These are phyloP conservation scores for Strigamia maritima DNA, from an alignment of 2,888 invertebrate species.

Conservation along the genomic window DNA sequence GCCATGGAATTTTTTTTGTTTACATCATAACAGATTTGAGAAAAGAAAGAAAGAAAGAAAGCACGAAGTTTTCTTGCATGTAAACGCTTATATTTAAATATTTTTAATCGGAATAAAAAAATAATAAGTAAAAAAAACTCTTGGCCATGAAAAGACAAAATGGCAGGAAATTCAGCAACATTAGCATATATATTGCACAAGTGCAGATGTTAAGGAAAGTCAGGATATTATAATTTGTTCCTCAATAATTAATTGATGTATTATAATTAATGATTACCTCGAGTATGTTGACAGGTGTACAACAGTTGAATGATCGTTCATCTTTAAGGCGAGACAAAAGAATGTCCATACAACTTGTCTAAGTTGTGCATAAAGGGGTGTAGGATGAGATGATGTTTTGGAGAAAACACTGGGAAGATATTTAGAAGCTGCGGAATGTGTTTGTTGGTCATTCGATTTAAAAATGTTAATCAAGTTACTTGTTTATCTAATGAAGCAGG, in stretches of 20 bases:
- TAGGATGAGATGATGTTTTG: not conserved
- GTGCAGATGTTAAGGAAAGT: not conserved
- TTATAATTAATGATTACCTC: not conserved
- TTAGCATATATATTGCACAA: not conserved
- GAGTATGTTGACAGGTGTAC: not conserved
- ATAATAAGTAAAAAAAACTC: not conserved
- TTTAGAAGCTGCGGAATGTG: slow-evolving; percentile 4
- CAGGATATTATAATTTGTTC: not conserved
- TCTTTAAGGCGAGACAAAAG: slow-evolving; percentile 29
- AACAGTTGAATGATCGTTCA: not conserved
- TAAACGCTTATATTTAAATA: no score
- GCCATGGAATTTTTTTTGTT: no score
- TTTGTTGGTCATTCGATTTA: not conserved
- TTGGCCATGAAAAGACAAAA: not conserved
- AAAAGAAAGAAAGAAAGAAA: no score
- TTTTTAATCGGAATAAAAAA: no score
- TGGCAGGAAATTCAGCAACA: not conserved
- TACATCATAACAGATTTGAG: no score
- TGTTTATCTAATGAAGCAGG: not conserved
- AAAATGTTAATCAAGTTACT: not conserved
- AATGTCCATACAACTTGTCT: slow-evolving; percentile 25
- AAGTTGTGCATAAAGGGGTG: slow-evolving; percentile 4
- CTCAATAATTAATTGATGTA: not conserved
- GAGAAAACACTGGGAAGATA: not conserved
- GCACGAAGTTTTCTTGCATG: no score